Percentiles rank a stretch among this genome's conserved stretches.
Evolutionary conservation across 2,113 vertebrate species (phyloP).

Genomic region (Strix uralensis): DNA sequence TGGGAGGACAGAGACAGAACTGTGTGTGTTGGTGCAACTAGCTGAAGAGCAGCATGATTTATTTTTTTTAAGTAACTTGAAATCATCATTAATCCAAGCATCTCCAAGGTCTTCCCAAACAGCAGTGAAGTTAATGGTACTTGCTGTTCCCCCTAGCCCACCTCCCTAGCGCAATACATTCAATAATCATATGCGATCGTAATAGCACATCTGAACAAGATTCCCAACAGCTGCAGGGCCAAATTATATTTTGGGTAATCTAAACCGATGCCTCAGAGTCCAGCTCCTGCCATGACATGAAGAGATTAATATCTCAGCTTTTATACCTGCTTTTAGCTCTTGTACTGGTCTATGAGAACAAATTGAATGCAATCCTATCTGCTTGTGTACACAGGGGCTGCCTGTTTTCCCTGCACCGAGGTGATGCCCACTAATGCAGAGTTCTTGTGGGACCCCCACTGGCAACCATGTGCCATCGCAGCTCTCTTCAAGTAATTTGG

Average conservation of each 20-base stretch:
- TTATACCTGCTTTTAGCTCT: background rate
- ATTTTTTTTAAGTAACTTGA: background rate
- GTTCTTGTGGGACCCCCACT: background rate
- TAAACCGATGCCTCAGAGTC: background rate
- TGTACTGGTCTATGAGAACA: background rate
- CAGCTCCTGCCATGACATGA: background rate
- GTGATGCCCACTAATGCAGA: background rate
- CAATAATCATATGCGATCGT: background rate
- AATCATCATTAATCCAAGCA: background rate
- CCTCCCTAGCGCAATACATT: background rate
- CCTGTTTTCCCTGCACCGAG: rapidly evolving
- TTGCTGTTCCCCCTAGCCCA: background rate
- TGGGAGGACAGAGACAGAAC: background rate
- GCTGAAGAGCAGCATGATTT: background rate
- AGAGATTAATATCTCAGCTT: background rate
- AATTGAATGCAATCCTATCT: rapidly evolving
- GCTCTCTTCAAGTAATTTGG: background rate
- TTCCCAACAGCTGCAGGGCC: background rate
- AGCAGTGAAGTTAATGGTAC: background rate
- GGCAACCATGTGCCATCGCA: background rate
- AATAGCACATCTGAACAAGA: background rate
- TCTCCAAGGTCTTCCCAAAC: background rate
- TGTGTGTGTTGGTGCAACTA: background rate
- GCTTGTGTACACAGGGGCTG: rapidly evolving
- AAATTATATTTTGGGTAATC: background rate